Evolutionary conservation across 2,797 vertebrate species (phyloP).

Genomic region (Molothrus ater): DNA sequence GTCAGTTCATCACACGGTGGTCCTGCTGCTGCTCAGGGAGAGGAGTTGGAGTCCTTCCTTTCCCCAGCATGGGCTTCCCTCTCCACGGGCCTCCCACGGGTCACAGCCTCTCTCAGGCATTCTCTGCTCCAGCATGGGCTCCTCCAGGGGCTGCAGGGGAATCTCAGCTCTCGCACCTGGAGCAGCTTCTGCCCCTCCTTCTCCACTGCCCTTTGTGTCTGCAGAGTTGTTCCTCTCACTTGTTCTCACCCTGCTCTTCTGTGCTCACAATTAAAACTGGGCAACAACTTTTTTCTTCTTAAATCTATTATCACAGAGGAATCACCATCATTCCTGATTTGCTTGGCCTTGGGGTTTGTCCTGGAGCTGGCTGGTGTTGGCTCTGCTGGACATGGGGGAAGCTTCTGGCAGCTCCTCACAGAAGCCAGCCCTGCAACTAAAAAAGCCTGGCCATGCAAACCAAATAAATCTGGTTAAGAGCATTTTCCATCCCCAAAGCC

Average conservation of each 20-base stretch:
- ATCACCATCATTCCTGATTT: neutral
- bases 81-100: rapidly evolving
- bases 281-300: neutral
- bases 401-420: neutral
- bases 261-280: neutral
- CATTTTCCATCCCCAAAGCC: neutral
- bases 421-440: neutral
- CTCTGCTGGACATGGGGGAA: neutral
- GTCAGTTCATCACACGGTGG: neutral
- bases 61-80: neutral
- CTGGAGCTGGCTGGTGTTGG: neutral
- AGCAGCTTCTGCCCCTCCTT: neutral
- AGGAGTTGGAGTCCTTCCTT: neutral
- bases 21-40: neutral
- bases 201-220: neutral
- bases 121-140: rapidly evolving
- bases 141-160: neutral
- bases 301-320: neutral
- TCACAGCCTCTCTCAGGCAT: neutral
- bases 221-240: neutral
- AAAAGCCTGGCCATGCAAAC: neutral
- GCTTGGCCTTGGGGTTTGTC: neutral
- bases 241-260: neutral
- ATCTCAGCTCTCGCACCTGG: neutral
- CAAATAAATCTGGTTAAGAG: neutral